Percentiles rank a stretch among this genome's conserved stretches.
phyloP scores from a whole-genome alignment of 2,113 vertebrate species.

The Lophotis ruficrista region DNA sequence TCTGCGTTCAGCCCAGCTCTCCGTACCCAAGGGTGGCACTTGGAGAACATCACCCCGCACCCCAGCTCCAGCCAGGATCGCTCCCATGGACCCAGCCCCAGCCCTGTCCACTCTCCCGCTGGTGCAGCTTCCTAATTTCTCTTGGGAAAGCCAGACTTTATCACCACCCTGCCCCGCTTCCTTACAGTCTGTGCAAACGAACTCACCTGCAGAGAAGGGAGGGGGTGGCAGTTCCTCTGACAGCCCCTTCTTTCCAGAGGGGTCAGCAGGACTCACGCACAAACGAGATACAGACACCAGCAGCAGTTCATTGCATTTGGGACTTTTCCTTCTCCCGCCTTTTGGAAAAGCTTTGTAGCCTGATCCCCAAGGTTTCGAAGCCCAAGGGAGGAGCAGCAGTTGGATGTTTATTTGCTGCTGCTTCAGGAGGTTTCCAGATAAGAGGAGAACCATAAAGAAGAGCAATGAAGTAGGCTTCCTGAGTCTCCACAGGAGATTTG shows the following conservation, averaged over 20 bases:
- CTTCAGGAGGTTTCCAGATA: not conserved
- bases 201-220: not conserved
- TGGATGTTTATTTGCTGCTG: not conserved
- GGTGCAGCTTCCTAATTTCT: not conserved
- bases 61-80: not conserved
- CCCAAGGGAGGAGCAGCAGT: not conserved
- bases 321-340: not conserved
- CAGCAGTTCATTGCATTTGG: not conserved
- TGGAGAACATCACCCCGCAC: not conserved
- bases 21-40: not conserved
- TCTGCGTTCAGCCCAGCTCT: not conserved
- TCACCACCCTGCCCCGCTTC: not conserved
- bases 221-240: not conserved
- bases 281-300: fast-evolving
- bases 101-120: too few species aligned
- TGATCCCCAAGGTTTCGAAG: not conserved
- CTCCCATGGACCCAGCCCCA: not conserved
- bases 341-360: not conserved
- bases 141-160: not conserved
- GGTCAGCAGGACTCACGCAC: fast-evolving
- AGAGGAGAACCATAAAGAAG: not conserved
- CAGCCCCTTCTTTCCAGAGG: not conserved
- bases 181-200: not conserved
- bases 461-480: not conserved
- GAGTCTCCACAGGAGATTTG: not conserved